Conservation (phyloP, 2,888 invertebrate genomes). For the Ectemnius cavifrons region DNA sequence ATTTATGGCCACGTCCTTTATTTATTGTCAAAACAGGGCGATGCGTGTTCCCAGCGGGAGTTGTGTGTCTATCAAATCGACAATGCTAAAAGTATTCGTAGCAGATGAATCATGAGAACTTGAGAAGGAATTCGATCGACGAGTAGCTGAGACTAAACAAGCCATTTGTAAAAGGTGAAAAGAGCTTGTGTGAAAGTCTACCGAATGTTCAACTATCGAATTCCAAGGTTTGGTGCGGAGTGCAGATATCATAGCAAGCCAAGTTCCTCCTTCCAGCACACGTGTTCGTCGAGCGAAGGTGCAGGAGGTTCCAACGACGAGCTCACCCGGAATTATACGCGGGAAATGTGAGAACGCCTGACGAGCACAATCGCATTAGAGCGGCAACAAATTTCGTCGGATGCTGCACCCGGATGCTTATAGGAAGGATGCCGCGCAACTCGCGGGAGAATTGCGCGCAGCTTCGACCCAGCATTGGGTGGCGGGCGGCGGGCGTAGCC, state of each 20-base stretch:
- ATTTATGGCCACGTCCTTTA: slow-evolving; percentile 1
- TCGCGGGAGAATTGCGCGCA: neutral
- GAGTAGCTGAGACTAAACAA: too few relatives aligned
- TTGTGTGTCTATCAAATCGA: too few relatives aligned
- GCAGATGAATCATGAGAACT: too few relatives aligned
- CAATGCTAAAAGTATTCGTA: too few relatives aligned
- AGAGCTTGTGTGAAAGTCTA: too few relatives aligned
- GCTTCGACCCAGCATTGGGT: too few relatives aligned
- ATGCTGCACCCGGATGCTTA: slow-evolving; percentile 42
- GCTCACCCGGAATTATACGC: slow-evolving; percentile 53
- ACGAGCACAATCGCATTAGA: slow-evolving; percentile 56
- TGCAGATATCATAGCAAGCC: too few relatives aligned
- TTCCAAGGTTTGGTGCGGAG: too few relatives aligned
- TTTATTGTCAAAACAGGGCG: slow-evolving; percentile 15
- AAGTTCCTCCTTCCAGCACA: too few relatives aligned
- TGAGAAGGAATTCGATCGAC: too few relatives aligned
- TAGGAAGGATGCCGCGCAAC: slow-evolving; percentile 28
- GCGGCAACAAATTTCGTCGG: slow-evolving; percentile 53
- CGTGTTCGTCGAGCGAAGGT: neutral
- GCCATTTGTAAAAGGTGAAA: too few relatives aligned
- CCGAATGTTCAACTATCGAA: too few relatives aligned
- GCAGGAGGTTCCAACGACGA: slow-evolving; percentile 30
- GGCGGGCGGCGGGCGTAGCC: neutral
- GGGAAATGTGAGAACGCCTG: slow-evolving; percentile 38
- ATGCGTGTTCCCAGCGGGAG: neutral